phyloP scores from a whole-genome alignment of 2,888 invertebrate species.

The Hypercompe scribonia region DNA sequence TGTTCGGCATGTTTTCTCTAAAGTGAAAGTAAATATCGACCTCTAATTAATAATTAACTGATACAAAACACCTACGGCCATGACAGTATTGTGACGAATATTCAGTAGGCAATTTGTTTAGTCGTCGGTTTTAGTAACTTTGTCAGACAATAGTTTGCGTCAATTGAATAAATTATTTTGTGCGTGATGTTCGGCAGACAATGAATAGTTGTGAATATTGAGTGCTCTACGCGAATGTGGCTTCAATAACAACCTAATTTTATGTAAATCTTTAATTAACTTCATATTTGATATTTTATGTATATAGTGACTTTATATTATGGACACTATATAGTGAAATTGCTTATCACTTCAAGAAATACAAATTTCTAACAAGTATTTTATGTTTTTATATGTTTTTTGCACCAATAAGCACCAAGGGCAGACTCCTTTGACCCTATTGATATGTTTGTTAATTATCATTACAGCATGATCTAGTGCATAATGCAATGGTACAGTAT shows the following conservation, averaged over 20 bases:
- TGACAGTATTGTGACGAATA: constrained; percentile 32
- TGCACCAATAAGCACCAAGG: no score
- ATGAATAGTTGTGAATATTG: constrained; percentile 65
- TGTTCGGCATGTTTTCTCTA: not conserved
- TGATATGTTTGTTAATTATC: no score
- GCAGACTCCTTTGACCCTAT: no score
- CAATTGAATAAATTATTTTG: constrained; percentile 68
- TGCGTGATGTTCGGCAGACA: constrained; percentile 52
- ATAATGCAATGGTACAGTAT: no score
- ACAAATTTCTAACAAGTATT: no score
- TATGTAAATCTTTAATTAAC: constrained; percentile 26
- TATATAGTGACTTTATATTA: no score
- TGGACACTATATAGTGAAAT: no score
- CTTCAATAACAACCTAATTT: constrained; percentile 57
- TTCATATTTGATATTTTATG: constrained; percentile 15
- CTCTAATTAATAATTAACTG: constrained; percentile 24
- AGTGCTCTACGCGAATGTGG: constrained; percentile 52
- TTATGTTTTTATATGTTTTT: no score
- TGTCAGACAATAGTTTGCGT: constrained; percentile 55
- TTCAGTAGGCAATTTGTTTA: constrained; percentile 47
- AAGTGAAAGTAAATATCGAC: constrained; percentile 10
- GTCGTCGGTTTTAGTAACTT: constrained; percentile 42
- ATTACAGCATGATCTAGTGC: no score
- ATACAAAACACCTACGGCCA: constrained; percentile 21
- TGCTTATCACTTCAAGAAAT: no score